Evolutionary conservation across 2,797 vertebrate species (phyloP).

Genomic region (Girardinus metallicus): DNA sequence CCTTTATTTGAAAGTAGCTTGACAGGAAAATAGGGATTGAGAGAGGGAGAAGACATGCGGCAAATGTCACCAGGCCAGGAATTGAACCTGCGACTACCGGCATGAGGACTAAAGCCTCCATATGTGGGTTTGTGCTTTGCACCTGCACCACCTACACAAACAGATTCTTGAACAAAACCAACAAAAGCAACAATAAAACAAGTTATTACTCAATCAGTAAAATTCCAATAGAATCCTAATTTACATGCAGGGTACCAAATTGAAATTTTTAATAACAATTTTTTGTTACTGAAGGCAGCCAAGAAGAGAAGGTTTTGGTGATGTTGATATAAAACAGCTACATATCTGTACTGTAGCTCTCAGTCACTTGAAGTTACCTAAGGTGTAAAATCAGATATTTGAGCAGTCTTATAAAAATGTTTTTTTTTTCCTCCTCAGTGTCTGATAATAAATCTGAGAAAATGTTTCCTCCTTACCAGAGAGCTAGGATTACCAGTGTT

Average conservation of each 20-base stretch:
- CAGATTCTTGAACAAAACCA: background rate
- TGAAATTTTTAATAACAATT: background rate
- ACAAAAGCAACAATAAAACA: background rate
- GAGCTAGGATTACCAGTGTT: background rate
- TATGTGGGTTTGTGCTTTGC: no score
- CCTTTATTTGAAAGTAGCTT: no score
- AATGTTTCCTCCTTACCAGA: background rate
- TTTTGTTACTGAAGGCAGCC: background rate
- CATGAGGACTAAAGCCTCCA: no score
- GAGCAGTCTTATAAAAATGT: background rate
- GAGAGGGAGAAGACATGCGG: no score
- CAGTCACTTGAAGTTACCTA: background rate
- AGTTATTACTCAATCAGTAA: background rate
- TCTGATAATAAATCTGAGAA: background rate
- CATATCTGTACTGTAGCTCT: background rate
- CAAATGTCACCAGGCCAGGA: no score
- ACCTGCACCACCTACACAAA: no score
- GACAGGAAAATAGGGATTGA: no score
- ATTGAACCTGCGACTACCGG: no score
- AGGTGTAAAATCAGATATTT: background rate
- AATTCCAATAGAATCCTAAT: background rate
- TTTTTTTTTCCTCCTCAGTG: background rate
- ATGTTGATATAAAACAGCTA: background rate
- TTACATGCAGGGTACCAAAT: background rate
- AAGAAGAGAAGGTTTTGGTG: background rate